A percentile compares a stretch with the other conserved stretches of the same genome.
Evolutionary conservation across 2,113 vertebrate genomes (phyloP).

Genomic region (Mesocricetus auratus): DNA sequence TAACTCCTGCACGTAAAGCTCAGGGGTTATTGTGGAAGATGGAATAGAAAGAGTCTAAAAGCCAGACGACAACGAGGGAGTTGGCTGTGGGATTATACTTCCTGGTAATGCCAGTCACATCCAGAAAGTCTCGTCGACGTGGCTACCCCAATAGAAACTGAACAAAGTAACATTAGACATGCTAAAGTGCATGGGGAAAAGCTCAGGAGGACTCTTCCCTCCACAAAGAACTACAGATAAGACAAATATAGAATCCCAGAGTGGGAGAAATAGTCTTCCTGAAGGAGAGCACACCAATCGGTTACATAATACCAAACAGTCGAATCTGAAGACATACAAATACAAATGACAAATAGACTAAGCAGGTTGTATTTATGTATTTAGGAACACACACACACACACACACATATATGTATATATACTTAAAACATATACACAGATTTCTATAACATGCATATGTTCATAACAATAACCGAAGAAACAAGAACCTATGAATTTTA

Average conservation of each 20-base stretch:
- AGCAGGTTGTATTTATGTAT: background rate
- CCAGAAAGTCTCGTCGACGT: too few species aligned
- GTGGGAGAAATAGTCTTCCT: background rate
- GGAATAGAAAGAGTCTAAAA: background rate
- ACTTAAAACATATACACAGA: background rate
- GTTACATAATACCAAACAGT: background rate
- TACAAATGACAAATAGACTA: background rate
- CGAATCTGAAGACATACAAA: background rate
- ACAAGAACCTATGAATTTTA: background rate
- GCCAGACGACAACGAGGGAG: background rate
- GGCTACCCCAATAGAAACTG: background rate
- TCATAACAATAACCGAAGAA: background rate
- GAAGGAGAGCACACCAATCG: too few species aligned
- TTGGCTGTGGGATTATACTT: background rate
- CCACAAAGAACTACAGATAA: background rate
- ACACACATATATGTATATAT: too few species aligned
- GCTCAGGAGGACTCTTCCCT: background rate
- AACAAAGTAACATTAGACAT: background rate
- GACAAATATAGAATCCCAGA: background rate
- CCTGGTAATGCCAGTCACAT: background rate
- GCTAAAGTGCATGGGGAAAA: background rate
- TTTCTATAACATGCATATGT: background rate
- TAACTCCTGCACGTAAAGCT: too few species aligned
- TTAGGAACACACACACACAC: background rate
- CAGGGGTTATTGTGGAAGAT: background rate